Evolutionary conservation across 2,888 invertebrate genomes (phyloP), one percentile per base, ranked within the genome.

Genomic region (Sicus ferrugineus): DNA sequence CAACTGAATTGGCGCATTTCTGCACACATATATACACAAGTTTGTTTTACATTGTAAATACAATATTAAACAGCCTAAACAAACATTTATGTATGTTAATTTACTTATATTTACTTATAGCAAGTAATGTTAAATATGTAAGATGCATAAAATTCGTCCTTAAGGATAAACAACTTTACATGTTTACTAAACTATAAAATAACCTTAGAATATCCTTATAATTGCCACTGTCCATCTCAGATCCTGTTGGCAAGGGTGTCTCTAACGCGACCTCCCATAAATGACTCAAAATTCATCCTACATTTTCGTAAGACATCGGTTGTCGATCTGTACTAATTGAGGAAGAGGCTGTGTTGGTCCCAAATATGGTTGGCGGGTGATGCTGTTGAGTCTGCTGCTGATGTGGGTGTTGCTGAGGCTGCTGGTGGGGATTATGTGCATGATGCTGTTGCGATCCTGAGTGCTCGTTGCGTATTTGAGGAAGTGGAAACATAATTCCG

Each of bases 241-340:
- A 78, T 75, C 77, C 76, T 76, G 77, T 75, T 70, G 80, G 76
- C 75, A 81, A 77, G 74, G 81, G 81, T 75, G 76, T 80, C 75
- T 81, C 82, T 77, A 80, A 80, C 72, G 81, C 82, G 74, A 81
- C 82, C 77, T 82, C 81, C 82, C 82, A 82, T 74, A 82, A 78
- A 75, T 81, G 82, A 77, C 81, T 82, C 76, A 81, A 81, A 76
- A 80, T 80, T 81, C 83, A 83, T 72, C 83, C 83, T 69, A 84
- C 83, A 69, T 84, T 83, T 69, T 83, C 83, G 64, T 83, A 83
- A 21, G 84, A 77, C 82, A 83, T 82, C 19, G 81, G 77, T 34
- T 83, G 80, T 26, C 83, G 83, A 70, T 83, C 83, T 52, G 81
- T 79, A 72, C 77, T 79, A 81, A 81, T 81, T 16, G 82, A 67